These are phyloP conservation scores for Agelas oroides DNA, from an alignment of 37 sponge, comb jelly and placozoan species.

Conservation along the genomic window DNA sequence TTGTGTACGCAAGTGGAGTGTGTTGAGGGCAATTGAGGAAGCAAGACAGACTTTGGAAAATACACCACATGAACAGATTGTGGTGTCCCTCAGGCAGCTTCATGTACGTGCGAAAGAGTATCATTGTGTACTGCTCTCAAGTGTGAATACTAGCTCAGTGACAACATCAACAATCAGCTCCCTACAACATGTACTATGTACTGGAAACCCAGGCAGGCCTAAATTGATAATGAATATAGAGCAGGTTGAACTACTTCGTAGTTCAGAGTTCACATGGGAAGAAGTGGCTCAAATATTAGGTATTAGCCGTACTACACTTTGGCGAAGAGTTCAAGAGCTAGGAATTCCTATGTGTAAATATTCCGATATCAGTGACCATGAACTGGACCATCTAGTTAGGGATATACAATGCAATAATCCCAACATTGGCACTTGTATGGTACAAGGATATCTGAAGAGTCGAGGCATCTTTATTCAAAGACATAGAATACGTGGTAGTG, in stretches of 20 bases:
- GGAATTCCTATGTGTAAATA: conserved; percentile 1
- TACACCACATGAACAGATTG: no score
- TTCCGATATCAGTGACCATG: conserved; percentile 27
- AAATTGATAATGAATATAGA: conserved; percentile 21
- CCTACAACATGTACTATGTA: no score
- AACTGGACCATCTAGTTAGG: conserved; percentile 16
- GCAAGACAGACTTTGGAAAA: no score
- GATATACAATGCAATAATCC: conserved; percentile 4
- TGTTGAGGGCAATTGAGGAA: no score
- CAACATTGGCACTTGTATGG: conserved; percentile 1
- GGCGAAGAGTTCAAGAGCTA: conserved; percentile 22
- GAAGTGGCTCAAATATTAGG: conserved; percentile 12
- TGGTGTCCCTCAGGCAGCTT: no score
- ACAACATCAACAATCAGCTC: no score
- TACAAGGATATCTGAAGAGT: conserved; percentile 7
- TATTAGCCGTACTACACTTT: conserved; percentile 31
- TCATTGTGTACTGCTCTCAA: not conserved
- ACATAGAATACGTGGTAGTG: not conserved
- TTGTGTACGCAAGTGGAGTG: not conserved
- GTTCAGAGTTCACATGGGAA: conserved; percentile 36
- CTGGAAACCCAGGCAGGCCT: conserved; percentile 8
- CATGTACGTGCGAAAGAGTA: no score
- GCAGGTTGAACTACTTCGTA: conserved; percentile 35
- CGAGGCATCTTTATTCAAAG: conserved; percentile 26
- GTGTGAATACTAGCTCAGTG: no score